phyloP scores from a whole-genome alignment of 2,888 invertebrate genomes.

The Disparrhopalites patrizii region DNA sequence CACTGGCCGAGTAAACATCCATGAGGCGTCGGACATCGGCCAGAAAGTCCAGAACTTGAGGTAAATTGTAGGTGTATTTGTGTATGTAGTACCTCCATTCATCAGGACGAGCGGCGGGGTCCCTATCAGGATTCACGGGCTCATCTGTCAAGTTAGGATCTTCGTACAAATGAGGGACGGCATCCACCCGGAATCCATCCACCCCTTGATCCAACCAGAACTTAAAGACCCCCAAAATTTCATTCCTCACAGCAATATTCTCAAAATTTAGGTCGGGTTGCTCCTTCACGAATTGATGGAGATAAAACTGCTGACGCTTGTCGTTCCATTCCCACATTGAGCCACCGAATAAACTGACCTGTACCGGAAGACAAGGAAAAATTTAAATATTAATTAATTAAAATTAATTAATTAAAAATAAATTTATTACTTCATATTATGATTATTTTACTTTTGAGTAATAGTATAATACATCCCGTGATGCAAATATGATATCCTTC shows the following conservation, averaged over 20 bases:
- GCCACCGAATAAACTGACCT: constrained; percentile 64
- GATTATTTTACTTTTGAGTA: too few species aligned
- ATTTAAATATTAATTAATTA: too few species aligned
- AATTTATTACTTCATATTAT: too few species aligned
- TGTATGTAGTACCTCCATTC: not conserved
- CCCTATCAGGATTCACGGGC: constrained; percentile 44
- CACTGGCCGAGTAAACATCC: constrained; percentile 4
- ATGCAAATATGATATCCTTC: too few species aligned
- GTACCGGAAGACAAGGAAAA: constrained; percentile 4
- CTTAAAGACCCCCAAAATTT: constrained; percentile 62
- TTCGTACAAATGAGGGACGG: constrained; percentile 59
- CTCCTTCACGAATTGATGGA: constrained; percentile 66
- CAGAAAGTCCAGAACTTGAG: not conserved
- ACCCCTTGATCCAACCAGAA: constrained; percentile 73
- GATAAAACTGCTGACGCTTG: constrained; percentile 66
- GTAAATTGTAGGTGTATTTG: constrained; percentile 5
- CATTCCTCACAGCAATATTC: constrained; percentile 62
- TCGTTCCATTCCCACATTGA: constrained; percentile 70
- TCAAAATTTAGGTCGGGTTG: constrained; percentile 79
- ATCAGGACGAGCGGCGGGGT: constrained; percentile 34
- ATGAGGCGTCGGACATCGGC: constrained; percentile 3
- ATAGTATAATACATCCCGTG: too few species aligned
- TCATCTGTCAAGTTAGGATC: constrained; percentile 53
- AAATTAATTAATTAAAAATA: too few species aligned
- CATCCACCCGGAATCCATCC: constrained; percentile 72